Base-by-base conservation (phyloP, 2,888 invertebrate genomes). In the Ectemnius cavifrons region DNA sequence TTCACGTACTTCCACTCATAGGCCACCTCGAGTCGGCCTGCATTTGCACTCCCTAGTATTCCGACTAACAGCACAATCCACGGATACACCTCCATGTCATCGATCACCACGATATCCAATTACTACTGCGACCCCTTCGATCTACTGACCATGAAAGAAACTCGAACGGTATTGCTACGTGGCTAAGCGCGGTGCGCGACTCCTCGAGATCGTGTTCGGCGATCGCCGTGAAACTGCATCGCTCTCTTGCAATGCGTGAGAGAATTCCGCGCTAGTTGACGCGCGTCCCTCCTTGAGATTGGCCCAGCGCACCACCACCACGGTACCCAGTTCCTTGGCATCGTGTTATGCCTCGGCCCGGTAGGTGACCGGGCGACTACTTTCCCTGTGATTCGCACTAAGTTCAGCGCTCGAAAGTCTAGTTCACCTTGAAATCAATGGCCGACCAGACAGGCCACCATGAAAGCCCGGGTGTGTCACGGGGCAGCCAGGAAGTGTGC, bases 1-100 rank as follows among this genome's bases (percentile, higher is more conserved):
- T 91, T 89, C 61, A 91, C 63, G 76, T 84, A 89, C 61, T 87
- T 88, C 91, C 91, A 91, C 69, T 88, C 86, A 61, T 81, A 87
- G 2, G 73, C 83, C 23, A 90, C 85, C 56, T 86, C 80, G 18
- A 91, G 78, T 0, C 78, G 78, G 8, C 71, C 62, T 20, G 79
- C 79, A 46, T 45, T 71, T 4, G 75, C 77, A 11, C 72, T 68
- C 13, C 45, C 57, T 45, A 73, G 20, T 5, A 57, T 49, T 1
- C 68, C 73, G 11, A 78, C 14, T n/a, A 74, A 16, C 18, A 82
- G 60, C 52, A 80, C 49, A 46, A 82, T 46, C 28, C 63, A 67
- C 70, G 75, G 63, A 14, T 78, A 45, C n/a, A 73, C 52, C 75
- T 75, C 79, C 85, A 84, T 84, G 58, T 69, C 75, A 56, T 49